phyloP scores from a whole-genome alignment of 2,888 invertebrate genomes.

The Phasia obesa region DNA sequence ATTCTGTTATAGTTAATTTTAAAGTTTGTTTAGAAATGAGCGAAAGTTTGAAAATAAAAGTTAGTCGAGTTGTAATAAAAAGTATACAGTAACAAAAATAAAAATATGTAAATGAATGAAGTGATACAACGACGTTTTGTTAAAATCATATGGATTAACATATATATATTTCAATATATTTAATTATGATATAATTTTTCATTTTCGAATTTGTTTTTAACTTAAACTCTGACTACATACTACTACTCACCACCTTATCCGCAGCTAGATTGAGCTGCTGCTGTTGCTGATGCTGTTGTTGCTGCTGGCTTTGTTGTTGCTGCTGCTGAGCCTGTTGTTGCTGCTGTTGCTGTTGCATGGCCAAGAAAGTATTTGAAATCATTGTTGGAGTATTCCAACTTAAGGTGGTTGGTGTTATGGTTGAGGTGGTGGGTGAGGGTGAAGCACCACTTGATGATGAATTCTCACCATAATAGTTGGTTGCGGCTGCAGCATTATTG shows the following conservation, averaged over 20 bases:
- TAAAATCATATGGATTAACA: conserved; percentile 6
- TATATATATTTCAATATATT: conserved; percentile 1
- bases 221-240: conserved; percentile 70
- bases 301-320: conserved; percentile 81
- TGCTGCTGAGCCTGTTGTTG: conserved; percentile 82
- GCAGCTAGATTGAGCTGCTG: conserved; percentile 79
- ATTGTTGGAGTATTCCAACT: conserved; percentile 87
- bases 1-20: neutral
- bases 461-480: conserved; percentile 81
- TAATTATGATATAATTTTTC: conserved; percentile 15
- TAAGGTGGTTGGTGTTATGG: conserved; percentile 83
- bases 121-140: conserved; percentile 19
- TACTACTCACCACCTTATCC: conserved; percentile 81
- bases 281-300: conserved; percentile 77
- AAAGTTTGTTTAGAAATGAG: conserved; percentile 1
- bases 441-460: conserved; percentile 82
- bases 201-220: conserved; percentile 23
- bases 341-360: conserved; percentile 81
- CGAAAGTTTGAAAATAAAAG: conserved; percentile 22
- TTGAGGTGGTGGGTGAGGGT: conserved; percentile 81
- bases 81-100: conserved; percentile 33
- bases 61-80: conserved; percentile 15
- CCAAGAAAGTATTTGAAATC: conserved; percentile 80
- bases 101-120: conserved; percentile 44
- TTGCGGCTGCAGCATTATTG: conserved; percentile 79